Evolutionary conservation across 2,113 vertebrate species (phyloP).

Genomic region (Cariama cristata): DNA sequence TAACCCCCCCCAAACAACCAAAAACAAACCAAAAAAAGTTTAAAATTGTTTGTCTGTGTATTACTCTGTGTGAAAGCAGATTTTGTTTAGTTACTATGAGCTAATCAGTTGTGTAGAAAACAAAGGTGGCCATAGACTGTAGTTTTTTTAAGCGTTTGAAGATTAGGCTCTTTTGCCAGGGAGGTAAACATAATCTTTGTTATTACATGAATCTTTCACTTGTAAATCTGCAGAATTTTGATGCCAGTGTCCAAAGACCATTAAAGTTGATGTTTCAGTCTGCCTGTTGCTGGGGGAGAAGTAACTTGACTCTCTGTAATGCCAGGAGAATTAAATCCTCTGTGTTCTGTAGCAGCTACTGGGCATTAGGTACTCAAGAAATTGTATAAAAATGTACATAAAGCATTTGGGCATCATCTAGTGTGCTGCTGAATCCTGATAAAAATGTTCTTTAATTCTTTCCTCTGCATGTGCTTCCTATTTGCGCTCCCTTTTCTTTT

Average conservation of each 20-base stretch:
- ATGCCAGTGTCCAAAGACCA: too few relatives aligned
- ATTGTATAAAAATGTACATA: fast-evolving
- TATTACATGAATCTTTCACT: background rate
- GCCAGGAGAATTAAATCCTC: background rate
- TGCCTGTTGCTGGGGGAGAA: fast-evolving
- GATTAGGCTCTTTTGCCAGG: background rate
- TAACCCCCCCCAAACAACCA: background rate
- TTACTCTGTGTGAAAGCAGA: background rate
- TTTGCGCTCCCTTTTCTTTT: background rate
- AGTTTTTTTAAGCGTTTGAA: background rate
- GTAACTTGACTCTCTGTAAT: background rate
- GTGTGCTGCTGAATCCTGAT: background rate
- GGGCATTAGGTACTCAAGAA: background rate
- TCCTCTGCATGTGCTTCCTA: fast-evolving
- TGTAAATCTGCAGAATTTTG: background rate
- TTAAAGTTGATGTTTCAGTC: background rate
- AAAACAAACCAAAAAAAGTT: background rate
- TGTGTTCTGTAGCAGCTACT: background rate
- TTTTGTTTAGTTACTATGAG: background rate
- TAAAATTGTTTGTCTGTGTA: fast-evolving
- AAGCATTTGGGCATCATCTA: background rate
- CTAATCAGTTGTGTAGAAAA: background rate
- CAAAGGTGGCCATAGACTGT: background rate
- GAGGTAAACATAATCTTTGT: background rate
- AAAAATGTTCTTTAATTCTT: background rate